Base-by-base conservation (phyloP, 2,797 vertebrate genomes). In the Mionectes olivaceus region DNA sequence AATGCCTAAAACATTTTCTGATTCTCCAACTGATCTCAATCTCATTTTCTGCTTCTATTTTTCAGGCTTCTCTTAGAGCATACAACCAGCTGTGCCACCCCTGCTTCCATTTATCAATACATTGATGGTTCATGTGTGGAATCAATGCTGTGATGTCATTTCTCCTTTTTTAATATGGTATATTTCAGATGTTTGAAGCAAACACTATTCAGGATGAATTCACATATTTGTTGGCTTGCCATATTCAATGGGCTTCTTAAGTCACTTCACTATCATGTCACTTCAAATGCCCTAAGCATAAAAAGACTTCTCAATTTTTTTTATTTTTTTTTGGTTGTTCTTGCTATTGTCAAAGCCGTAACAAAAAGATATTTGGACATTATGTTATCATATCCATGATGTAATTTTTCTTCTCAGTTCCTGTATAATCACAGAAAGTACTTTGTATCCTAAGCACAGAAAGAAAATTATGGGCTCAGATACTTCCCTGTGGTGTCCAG, bases 251-350 rank as follows among this genome's bases (percentile, higher is more conserved):
- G 41, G 22, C 19, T 77, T 60, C 56, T 37, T 46, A 56, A 23
- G 35, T 44, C 19, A 39, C 13, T 65, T 87, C 46, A 28, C 2
- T 44, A n/a, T 41, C 8, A n/a, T 0, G 0, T 9, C 6, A 52
- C 17, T 88, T 67, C 49, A 90, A 64, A 47, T 19, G 21, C 11
- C 32, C 13, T 44, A 65, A 65, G 22, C 18, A 27, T 41, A 49
- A 39, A 25, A 39, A 68, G 4, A 19, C 7, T 63, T 70, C n/a
- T 37, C 7, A 49, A 22, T 70, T 85, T 19, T 70, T 83, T 79
- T 47, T 39, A 76, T 47, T 39, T 60, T 52, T 33, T 19, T 55
- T 56, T 70, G 30, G 11, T 24, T 35, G 4, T 19, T 67, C 14
- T 28, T 83, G 37, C 4, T 77, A 10, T 46, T 70, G 6, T 46